Percentiles rank a stretch among this genome's conserved stretches.
These are phyloP conservation scores for Clarias batrachus DNA, from an alignment of 2,113 vertebrate genomes.

Conservation along the genomic window DNA sequence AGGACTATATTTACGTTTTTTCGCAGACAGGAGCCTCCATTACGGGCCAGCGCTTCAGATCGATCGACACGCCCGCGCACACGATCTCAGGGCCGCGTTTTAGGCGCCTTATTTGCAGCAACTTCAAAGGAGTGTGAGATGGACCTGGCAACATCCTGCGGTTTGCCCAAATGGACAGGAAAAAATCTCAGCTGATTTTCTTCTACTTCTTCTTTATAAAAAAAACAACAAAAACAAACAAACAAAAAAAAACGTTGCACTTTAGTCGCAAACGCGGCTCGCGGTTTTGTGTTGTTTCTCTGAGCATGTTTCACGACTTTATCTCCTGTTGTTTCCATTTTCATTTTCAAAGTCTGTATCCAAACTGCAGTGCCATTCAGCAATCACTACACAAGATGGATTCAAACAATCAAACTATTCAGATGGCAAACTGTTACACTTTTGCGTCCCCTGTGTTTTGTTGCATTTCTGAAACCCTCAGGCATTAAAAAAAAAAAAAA, in stretches of 20 bases:
- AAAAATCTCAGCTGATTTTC: conserved; percentile 62
- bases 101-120: conserved; percentile 69
- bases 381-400: not conserved
- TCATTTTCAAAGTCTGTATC: not conserved
- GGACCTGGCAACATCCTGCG: conserved; percentile 73
- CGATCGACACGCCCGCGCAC: conserved; percentile 64
- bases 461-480: not conserved
- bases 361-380: not conserved
- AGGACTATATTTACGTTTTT: not conserved
- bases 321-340: conserved; percentile 9
- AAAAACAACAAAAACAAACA: not conserved
- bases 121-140: conserved; percentile 75
- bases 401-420: not conserved
- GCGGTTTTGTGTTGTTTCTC: not conserved
- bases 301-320: not conserved
- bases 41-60: conserved; percentile 52
- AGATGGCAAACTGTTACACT: not conserved
- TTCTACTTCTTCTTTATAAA: not conserved
- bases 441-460: not conserved
- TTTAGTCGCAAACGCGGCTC: not conserved
- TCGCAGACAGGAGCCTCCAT: not conserved
- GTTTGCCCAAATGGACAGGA: conserved; percentile 77
- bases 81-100: conserved; percentile 71
- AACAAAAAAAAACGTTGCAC: conserved; percentile 6
- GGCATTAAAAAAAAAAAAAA: not conserved